Percentiles rank a stretch among this genome's conserved stretches.
Conservation (phyloP, 1,140 invertebrate genomes). For the Drosophila dunni region DNA sequence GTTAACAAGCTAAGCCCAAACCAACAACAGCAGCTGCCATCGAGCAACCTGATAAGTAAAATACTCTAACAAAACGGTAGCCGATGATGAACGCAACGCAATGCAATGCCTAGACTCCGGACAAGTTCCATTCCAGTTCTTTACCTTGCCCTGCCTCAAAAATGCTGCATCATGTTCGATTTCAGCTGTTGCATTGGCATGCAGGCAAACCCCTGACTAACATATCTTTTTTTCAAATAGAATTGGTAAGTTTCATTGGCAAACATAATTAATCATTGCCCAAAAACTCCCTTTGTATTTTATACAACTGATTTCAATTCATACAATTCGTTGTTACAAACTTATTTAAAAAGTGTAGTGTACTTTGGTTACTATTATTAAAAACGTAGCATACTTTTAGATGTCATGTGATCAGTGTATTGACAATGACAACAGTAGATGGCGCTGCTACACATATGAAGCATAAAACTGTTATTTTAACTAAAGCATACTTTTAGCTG, state of each 20-base stretch:
- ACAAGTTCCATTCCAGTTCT: conserved; percentile 17
- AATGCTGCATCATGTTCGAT: conserved; percentile 58
- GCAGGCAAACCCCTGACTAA: conserved; percentile 28
- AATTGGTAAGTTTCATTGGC: background rate
- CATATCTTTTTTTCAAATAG: background rate
- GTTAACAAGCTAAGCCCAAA: conserved; percentile 61
- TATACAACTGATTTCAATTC: background rate
- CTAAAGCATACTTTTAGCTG: background rate
- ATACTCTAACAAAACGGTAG: conserved; percentile 71
- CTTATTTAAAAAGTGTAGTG: background rate
- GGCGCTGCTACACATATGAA: background rate
- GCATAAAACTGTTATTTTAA: background rate
- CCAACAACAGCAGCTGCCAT: conserved; percentile 48
- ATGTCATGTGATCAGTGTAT: conserved; percentile 11
- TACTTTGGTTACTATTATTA: background rate
- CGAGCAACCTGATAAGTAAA: conserved; percentile 64
- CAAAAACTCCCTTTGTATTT: background rate
- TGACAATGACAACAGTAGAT: conserved; percentile 16
- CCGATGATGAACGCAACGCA: conserved; percentile 71
- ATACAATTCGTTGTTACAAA: background rate
- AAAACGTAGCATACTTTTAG: conserved; percentile 33
- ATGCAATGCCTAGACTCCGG: conserved; percentile 4
- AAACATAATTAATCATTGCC: background rate
- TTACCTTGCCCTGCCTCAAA: conserved; percentile 5
- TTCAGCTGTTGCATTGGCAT: conserved; percentile 38